Evolutionary conservation across 37 sponge, comb jelly and placozoan genomes (phyloP).

Genomic region (Eunapius fragilis): DNA sequence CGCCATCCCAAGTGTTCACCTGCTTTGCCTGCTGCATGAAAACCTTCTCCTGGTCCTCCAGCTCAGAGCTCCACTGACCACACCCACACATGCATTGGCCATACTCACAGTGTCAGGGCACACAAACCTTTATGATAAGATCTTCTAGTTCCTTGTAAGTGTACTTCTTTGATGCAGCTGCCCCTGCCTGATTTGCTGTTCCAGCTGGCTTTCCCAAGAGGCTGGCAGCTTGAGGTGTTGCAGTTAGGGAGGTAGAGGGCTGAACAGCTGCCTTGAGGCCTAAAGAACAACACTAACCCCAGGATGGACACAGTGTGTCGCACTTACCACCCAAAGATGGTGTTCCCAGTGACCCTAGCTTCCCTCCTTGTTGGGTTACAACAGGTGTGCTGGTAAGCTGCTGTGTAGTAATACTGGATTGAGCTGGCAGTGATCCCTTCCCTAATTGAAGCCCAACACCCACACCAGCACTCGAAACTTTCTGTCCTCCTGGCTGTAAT

Average conservation of each 20-base stretch:
- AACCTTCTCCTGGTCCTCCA: constrained; percentile 91
- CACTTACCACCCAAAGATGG: constrained; percentile 2
- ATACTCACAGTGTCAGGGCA: neutral
- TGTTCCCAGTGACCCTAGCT: constrained; percentile 5
- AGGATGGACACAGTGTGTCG: neutral
- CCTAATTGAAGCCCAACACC: constrained; percentile 49
- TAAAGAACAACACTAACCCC: neutral
- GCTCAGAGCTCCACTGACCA: constrained; percentile 89
- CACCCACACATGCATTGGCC: neutral
- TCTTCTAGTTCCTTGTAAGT: constrained; percentile 94
- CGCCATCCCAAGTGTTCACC: constrained; percentile 87
- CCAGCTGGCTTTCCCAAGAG: neutral
- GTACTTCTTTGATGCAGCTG: constrained; percentile 56
- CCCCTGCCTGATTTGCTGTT: neutral
- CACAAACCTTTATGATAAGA: constrained; percentile 76
- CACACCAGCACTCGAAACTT: neutral
- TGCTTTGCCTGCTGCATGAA: constrained; percentile 90
- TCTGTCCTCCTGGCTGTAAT: constrained; percentile 7
- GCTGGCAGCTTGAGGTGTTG: neutral
- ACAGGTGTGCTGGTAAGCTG: neutral
- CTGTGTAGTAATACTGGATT: neutral
- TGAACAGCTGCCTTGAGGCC: neutral
- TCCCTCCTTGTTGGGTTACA: neutral
- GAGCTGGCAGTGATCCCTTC: neutral
- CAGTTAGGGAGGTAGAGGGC: neutral